These are phyloP conservation scores for Quadriops clusia DNA, from an alignment of 2,888 invertebrate species.

Conservation along the genomic window DNA sequence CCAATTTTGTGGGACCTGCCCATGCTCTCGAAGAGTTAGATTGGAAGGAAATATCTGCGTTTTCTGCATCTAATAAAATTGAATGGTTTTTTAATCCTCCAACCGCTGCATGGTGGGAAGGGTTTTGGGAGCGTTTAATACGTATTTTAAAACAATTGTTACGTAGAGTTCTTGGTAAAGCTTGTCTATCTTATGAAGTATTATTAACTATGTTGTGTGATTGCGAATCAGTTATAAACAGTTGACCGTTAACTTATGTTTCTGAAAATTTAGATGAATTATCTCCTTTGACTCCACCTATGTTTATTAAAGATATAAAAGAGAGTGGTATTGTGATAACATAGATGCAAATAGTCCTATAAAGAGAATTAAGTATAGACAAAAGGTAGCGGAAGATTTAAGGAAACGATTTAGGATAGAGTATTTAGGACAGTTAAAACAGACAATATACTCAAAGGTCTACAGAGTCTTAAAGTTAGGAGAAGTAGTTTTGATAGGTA, in stretches of 20 bases:
- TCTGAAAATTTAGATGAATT: slow-evolving; percentile 3
- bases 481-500: too few relatives aligned
- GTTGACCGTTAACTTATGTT: slow-evolving; percentile 2
- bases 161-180: slow-evolving; percentile 8
- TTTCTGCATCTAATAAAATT: slow-evolving; percentile 13
- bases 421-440: slow-evolving; percentile 1
- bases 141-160: slow-evolving; percentile 27
- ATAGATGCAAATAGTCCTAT: not conserved
- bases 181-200: not conserved
- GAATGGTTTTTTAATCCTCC: slow-evolving; percentile 27
- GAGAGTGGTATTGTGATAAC: not conserved
- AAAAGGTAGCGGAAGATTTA: not conserved
- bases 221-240: not conserved
- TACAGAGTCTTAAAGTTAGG: too few relatives aligned
- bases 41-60: slow-evolving; percentile 15
- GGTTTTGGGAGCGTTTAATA: slow-evolving; percentile 31
- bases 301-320: too few relatives aligned
- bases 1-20: slow-evolving; percentile 27
- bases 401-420: not conserved
- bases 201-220: slow-evolving; percentile 1
- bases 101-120: slow-evolving; percentile 32
- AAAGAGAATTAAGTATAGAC: slow-evolving; percentile 1
- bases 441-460: too few relatives aligned
- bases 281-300: slow-evolving; percentile 2
- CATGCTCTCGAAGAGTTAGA: slow-evolving; percentile 18